Base-by-base conservation (phyloP, 1,140 invertebrate genomes). In the Caenorhabditis brenneri region DNA sequence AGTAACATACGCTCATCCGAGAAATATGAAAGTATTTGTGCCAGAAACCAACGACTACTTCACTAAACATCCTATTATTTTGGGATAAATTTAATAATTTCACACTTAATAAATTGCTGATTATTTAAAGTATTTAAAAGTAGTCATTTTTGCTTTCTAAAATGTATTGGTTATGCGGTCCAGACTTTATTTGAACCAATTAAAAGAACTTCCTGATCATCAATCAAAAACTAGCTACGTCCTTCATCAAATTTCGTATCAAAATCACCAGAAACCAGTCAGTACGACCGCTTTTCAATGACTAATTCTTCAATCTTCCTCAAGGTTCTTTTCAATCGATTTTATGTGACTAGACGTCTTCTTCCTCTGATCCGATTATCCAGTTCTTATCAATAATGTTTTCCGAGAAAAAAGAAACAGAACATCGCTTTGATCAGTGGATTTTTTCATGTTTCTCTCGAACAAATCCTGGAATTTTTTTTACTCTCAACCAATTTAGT, bases 1-100 rank as follows among this genome's bases (percentile, higher is more conserved):
- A 80, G 65, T 74, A 0, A 74, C 65, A 24, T 42, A 42, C 24
- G 65, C 36, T 2, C 65, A 74, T 24, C 65, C 65, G 10, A 42
- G 29, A 46, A 46, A 80, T 53, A 31, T 27, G 51, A 51, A 74
- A 19, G 84, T 86, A 6, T 86, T 82, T 51, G 85, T 69, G 22
- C 85, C 85, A 27, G 27, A 86, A 16, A 86, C 85, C 22, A 79
- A 82, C 39, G 85, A 86, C 36, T 79, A 86, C 79, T 83, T 79
- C 58, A 81, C 86, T 1, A 51, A 82, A 15, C 24, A 86, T 58
- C 85, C 85, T 2, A 86, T 86, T 39, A 46, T 49, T 31, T 78
- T 86, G 31, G 85, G 86, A 55, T 81, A 53, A 48, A 10, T 83
- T 74, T n/a, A 74, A 46, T 24, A 58, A 58, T 82, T 53, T 39